Conservation (phyloP, 2,888 invertebrate species). For the Dinocampus coccinellae region DNA sequence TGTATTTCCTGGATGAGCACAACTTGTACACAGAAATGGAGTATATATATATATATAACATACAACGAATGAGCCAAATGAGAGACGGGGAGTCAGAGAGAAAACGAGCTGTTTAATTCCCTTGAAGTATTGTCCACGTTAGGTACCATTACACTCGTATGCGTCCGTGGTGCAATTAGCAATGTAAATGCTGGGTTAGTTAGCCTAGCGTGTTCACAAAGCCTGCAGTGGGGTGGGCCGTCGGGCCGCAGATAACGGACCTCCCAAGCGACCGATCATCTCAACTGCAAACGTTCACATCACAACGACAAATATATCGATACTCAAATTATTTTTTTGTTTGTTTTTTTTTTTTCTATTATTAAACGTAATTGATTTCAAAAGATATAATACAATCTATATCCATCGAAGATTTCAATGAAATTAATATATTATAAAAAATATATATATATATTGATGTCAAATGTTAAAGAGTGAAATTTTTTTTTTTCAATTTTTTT, state of each 20-base stretch:
- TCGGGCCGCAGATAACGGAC: conserved; percentile 63
- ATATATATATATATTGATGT: no score
- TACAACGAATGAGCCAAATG: conserved; percentile 23
- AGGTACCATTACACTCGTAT: conserved; percentile 64
- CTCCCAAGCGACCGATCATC: conserved; percentile 67
- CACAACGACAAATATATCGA: conserved; percentile 56
- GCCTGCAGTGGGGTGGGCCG: conserved; percentile 46
- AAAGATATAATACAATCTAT: no score
- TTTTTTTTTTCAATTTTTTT: no score
- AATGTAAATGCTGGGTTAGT: conserved; percentile 69
- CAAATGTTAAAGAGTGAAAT: no score
- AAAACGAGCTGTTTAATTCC: conserved; percentile 54
- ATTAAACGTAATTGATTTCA: no score
- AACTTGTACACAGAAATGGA: conserved; percentile 22
- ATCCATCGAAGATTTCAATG: no score
- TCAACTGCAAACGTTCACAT: conserved; percentile 59
- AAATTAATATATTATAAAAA: no score
- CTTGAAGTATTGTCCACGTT: conserved; percentile 64
- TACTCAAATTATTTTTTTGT: conserved; percentile 46
- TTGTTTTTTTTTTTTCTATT: neutral
- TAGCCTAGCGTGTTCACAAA: conserved; percentile 67
- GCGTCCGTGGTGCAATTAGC: conserved; percentile 67
- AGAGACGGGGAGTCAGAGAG: conserved; percentile 41
- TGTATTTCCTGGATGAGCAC: conserved; percentile 23
- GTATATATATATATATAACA: neutral